Evolutionary conservation across 2,113 vertebrate species (phyloP), one percentile per base, ranked within the genome.

Genomic region (Chlorodrepanis virens): DNA sequence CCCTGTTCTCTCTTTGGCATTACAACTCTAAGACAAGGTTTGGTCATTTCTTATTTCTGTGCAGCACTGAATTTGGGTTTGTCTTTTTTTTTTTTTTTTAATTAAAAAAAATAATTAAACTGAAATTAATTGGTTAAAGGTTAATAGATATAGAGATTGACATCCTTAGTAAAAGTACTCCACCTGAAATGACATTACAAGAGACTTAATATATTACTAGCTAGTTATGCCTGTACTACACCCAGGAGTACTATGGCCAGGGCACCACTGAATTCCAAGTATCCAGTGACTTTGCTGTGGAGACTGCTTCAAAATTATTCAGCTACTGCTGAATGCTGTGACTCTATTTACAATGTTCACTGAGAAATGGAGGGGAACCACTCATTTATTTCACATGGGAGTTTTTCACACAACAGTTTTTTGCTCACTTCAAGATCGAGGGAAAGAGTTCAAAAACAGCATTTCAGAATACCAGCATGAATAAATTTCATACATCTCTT

Each of bases 121-220:
- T 86, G 60, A 93, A 95, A 95, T 93, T 94, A 92, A 88, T 94
- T 82, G 90, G 79, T 84, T 96, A 96, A 93, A 96, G 91, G 90
- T 94, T 95, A 95, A 96, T 94, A 94, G 93, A 95, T 94, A 81
- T 83, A 89, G 78, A 90, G 90, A 96, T 91, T 95, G 93, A 77
- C 75, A 1, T 91, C 67, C 82, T 88, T 42, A 86, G 67, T 59
- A 83, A 87, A 96, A 94, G 54, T 86, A 90, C 47, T 90, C 70
- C 63, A 89, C 84, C 90, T 85, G 85, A 94, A 88, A 88, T 83
- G 91, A 90, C 91, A 96, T 63, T 52, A 31, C 64, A 86, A 50
- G 52, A 87, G 39, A 52, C 29, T 93, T 91, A 93, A 93, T 90
- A 86, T 79, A 90, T 91, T 93, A 52, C 67, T 39, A 92, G 35